These are phyloP conservation scores for Pterocles gutturalis DNA, from an alignment of 2,113 vertebrate species.

Conservation along the genomic window DNA sequence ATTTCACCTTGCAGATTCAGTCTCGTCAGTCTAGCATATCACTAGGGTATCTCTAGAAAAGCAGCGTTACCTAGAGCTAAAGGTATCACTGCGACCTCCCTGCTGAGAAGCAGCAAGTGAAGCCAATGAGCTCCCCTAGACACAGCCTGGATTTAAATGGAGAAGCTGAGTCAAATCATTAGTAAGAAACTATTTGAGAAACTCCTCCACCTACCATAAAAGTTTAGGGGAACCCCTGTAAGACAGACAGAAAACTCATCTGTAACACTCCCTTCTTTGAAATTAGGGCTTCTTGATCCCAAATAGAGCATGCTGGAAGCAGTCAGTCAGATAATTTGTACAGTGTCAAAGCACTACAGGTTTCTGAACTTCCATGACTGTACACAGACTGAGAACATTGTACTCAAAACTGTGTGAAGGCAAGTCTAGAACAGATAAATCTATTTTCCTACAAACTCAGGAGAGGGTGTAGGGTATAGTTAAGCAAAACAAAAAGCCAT, in stretches of 20 bases:
- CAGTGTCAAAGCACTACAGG: background rate
- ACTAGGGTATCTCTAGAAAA: background rate
- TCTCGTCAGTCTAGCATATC: background rate
- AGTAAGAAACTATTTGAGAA: background rate
- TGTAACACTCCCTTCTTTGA: background rate
- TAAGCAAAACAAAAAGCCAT: background rate
- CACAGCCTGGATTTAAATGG: background rate
- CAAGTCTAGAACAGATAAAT: background rate
- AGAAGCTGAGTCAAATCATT: background rate
- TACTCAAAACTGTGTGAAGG: background rate
- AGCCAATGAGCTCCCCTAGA: background rate
- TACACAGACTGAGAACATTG: background rate
- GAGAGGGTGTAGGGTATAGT: fast-evolving
- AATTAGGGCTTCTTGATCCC: background rate
- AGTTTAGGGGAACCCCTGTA: background rate
- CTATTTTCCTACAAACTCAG: background rate
- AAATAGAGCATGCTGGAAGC: background rate
- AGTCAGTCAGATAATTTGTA: background rate
- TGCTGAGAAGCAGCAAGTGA: background rate
- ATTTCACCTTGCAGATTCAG: background rate
- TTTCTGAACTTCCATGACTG: background rate
- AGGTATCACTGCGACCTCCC: background rate
- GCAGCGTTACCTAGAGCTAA: background rate
- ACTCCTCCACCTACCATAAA: background rate
- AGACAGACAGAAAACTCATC: background rate